Percentiles rank a stretch among this genome's conserved stretches.
These are phyloP conservation scores for Tychaedon coryphoeus DNA, from an alignment of 2,113 vertebrate genomes.

Conservation along the genomic window DNA sequence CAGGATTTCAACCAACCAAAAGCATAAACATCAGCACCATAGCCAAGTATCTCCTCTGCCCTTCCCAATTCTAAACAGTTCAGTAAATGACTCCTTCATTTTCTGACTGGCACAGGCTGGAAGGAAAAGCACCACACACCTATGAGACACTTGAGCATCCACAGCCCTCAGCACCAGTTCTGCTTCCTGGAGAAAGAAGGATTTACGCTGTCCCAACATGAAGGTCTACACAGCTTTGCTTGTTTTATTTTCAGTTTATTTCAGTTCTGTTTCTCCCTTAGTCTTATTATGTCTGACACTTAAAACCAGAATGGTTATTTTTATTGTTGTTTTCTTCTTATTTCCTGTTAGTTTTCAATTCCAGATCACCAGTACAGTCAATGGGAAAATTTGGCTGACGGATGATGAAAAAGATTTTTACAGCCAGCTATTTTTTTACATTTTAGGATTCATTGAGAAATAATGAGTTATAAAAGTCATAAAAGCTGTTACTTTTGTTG, in stretches of 20 bases:
- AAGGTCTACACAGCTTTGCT: not conserved
- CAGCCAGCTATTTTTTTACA: not conserved
- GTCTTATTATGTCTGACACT: not conserved
- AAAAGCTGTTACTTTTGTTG: not conserved
- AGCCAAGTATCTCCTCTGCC: not conserved
- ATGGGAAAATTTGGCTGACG: not conserved
- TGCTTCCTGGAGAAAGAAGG: not conserved
- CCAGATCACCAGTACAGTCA: not conserved
- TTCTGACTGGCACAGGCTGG: not conserved
- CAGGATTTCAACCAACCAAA: not conserved
- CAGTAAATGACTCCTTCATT: not conserved
- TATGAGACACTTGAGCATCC: not conserved
- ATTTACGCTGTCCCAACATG: not conserved
- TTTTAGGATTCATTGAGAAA: not conserved
- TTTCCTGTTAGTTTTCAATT: not conserved
- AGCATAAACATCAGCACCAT: fast-evolving
- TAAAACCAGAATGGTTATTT: not conserved
- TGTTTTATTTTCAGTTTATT: not conserved
- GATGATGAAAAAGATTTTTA: not conserved
- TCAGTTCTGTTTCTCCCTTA: not conserved
- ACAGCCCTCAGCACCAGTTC: not conserved
- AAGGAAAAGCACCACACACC: not conserved
- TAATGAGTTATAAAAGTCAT: not conserved
- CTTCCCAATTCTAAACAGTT: not conserved
- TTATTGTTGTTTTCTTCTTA: not conserved